A percentile compares a stretch with the other conserved stretches of the same genome.
These are phyloP conservation scores for Lordiphosa mommai DNA, from an alignment of 1,140 invertebrate genomes.

Conservation along the genomic window DNA sequence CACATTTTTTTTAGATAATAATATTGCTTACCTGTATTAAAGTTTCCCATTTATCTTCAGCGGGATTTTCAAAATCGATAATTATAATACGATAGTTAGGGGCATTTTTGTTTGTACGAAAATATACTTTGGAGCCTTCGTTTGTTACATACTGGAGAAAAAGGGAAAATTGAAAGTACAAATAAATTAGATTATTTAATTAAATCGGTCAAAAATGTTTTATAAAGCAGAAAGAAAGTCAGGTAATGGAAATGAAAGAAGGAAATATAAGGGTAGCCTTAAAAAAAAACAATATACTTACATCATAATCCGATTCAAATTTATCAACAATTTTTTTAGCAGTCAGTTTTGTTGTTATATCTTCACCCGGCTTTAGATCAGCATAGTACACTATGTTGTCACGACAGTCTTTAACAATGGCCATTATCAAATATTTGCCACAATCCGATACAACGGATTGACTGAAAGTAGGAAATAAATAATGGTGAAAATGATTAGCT, in stretches of 20 bases:
- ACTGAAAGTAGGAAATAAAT: conserved; percentile 7
- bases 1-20: too few relatives aligned
- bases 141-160: conserved; percentile 93
- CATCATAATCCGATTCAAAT: conserved; percentile 97
- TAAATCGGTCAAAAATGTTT: background rate
- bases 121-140: conserved; percentile 89
- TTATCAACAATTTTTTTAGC: conserved; percentile 90
- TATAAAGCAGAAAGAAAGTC: background rate
- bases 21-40: conserved; percentile 84
- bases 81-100: conserved; percentile 93
- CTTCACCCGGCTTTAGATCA: conserved; percentile 85
- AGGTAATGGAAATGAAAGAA: too few relatives aligned
- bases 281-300: conserved; percentile 76
- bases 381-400: conserved; percentile 93
- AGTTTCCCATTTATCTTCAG: conserved; percentile 90
- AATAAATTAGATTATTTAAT: background rate
- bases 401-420: conserved; percentile 90
- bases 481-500: background rate
- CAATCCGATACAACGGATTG: conserved; percentile 91
- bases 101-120: conserved; percentile 96
- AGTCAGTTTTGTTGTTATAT: conserved; percentile 84
- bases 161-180: conserved; percentile 32
- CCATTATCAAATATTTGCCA: conserved; percentile 92
- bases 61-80: conserved; percentile 91
- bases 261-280: too few relatives aligned